These are phyloP conservation scores for Lagodon rhomboides DNA, from an alignment of 2,797 vertebrate species.

Conservation along the genomic window DNA sequence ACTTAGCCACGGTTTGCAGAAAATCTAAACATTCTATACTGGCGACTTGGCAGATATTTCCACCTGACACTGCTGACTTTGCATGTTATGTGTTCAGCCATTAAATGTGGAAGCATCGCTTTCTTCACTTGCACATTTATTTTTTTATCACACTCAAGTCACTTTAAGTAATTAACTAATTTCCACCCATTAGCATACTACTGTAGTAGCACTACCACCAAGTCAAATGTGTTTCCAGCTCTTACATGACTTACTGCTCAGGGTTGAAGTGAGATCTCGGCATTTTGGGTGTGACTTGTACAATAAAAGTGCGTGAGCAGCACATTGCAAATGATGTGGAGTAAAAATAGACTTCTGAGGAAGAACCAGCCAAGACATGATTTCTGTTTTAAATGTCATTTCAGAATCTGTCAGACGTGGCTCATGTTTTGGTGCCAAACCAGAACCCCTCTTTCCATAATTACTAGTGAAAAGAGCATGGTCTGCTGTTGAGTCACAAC, in stretches of 20 bases:
- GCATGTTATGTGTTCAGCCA: not conserved
- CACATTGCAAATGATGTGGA: slow-evolving; percentile 7
- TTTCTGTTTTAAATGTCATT: slow-evolving; percentile 41
- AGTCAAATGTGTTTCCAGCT: not conserved
- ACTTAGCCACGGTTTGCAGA: too few relatives aligned
- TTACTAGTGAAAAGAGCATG: slow-evolving; percentile 46
- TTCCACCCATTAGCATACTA: too few relatives aligned
- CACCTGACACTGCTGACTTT: not conserved
- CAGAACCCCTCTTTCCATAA: slow-evolving; percentile 31
- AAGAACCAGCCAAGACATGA: slow-evolving; percentile 15
- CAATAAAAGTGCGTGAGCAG: not conserved
- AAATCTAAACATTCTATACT: too few relatives aligned
- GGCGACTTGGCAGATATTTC: not conserved
- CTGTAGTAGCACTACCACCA: not conserved
- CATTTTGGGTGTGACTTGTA: slow-evolving; percentile 19
- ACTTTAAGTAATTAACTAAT: too few relatives aligned
- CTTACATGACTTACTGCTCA: not conserved
- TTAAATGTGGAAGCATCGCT: not conserved
- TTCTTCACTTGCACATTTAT: not conserved
- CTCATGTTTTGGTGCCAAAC: slow-evolving; percentile 23
- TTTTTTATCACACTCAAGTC: too few relatives aligned
- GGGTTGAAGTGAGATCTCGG: not conserved
- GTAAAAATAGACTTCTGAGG: slow-evolving; percentile 17
- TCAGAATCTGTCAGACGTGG: slow-evolving; percentile 26
- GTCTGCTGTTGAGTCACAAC: slow-evolving; percentile 40